Base-by-base conservation (phyloP, 2,797 vertebrate species). In the Esox masquinongy region DNA sequence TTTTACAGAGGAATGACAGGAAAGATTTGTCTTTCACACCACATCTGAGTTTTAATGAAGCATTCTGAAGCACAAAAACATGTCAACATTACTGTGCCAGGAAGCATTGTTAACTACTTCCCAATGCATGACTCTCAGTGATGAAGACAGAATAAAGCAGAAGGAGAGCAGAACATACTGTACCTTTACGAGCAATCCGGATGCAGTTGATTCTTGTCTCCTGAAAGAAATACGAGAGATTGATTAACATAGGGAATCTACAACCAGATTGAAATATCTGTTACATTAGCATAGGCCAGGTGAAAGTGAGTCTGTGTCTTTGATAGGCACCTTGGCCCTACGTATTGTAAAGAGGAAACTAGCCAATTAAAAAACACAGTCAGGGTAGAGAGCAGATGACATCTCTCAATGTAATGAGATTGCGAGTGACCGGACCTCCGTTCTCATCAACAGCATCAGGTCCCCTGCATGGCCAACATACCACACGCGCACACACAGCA, bases 181-280 rank as follows among this genome's bases (percentile, higher is more conserved):
- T 61, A 98, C 97, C 97, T 96, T 99, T 99, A 80, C 96, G 94
- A 78, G 97, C 97, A 0, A 99, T 96, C 78, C 95, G 94, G 76
- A 98, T 92, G 67, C 97, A 99, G 90, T 97, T 99, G 80, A 97
- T 94, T 39, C 96, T 93, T 1, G 95, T 97, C 88, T 98, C 97
- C 97, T 99, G 84, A 70, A 78, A 51, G 82, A 39, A 64, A 67
- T 86, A 78, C 29, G 8, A 34, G 24, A 39, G 64, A 61, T 72
- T 73, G 61, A 51, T 34, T n/a, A 36, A 31, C 19, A 22, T 22
- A 1, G 63, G 16, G 4, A 16, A 51, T 5, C 29, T 6, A 39
- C 50, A 75, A 16, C n/a, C 29, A 34, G 16, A 53, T 22, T 26
- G 16, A 59, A 59, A 59, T 12, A 59, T 24, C 0, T 4, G 1